A percentile compares a stretch with the other conserved stretches of the same genome.
Conservation (phyloP, 2,113 vertebrate species). For the Syrmaticus mikado region DNA sequence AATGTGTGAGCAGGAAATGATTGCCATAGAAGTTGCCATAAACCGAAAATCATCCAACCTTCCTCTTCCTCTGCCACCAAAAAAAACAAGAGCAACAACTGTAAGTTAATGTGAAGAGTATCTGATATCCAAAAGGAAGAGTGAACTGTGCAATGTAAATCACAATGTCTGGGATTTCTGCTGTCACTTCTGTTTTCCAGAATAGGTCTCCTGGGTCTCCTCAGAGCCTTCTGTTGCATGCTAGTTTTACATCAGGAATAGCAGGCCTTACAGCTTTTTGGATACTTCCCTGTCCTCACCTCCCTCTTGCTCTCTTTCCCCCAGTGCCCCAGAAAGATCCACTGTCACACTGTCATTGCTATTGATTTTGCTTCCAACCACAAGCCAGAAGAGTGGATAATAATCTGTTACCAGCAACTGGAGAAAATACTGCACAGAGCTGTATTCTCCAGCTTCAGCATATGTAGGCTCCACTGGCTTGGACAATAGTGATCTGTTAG, state of each 20-base stretch:
- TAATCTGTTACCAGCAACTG: background rate
- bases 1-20: constrained; percentile 94
- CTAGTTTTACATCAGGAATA: background rate
- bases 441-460: background rate
- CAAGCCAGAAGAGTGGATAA: background rate
- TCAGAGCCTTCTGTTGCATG: background rate
- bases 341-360: background rate
- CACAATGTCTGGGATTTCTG: background rate
- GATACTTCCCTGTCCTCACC: background rate
- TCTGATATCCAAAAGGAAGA: background rate
- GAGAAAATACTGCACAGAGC: background rate
- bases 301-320: background rate
- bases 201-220: background rate
- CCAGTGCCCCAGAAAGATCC: accelerated
- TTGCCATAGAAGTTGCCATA: constrained; percentile 87
- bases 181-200: background rate
- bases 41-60: constrained; percentile 87
- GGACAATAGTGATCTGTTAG: background rate
- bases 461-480: background rate
- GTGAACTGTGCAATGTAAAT: background rate
- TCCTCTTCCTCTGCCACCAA: constrained; percentile 94
- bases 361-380: background rate
- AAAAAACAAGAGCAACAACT: constrained; percentile 86
- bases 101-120: constrained; percentile 75
- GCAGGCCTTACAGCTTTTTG: background rate